These are phyloP conservation scores for Bolinopsis microptera DNA, from an alignment of 37 sponge, comb jelly and placozoan genomes.

Conservation along the genomic window DNA sequence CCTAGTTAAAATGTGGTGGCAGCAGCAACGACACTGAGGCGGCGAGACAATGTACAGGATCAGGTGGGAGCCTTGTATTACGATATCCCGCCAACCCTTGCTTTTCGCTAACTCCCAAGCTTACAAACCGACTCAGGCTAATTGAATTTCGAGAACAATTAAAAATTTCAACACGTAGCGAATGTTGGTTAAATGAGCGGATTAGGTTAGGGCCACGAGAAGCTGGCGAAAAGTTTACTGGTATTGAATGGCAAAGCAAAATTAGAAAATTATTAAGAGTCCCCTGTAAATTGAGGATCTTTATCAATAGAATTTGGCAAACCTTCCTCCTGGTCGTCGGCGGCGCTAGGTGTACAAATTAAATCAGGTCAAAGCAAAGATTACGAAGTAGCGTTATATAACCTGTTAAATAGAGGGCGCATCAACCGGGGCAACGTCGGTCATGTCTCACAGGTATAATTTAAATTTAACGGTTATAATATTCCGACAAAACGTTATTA, in stretches of 20 bases:
- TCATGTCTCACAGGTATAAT: background rate
- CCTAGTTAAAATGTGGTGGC: too few species aligned
- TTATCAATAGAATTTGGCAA: constrained; percentile 64
- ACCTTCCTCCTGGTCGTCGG: background rate
- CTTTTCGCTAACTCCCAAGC: background rate
- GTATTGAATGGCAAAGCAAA: constrained; percentile 66
- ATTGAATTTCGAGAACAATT: constrained; percentile 51
- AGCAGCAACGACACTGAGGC: background rate
- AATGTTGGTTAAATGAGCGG: background rate
- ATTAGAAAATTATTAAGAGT: constrained; percentile 11
- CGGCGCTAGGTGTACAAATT: background rate
- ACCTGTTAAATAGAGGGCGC: background rate
- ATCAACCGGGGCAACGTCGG: background rate
- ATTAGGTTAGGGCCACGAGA: background rate
- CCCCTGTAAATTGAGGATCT: constrained; percentile 41
- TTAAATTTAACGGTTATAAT: background rate
- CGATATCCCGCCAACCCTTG: background rate
- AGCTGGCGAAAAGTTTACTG: constrained; percentile 54
- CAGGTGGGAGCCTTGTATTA: background rate
- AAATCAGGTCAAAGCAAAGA: constrained; percentile 53
- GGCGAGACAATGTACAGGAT: background rate
- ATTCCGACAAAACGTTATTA: background rate
- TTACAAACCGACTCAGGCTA: background rate
- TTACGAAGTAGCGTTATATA: background rate
- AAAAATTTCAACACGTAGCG: constrained; percentile 43